phyloP scores from a whole-genome alignment of 2,888 invertebrate species.

The Drosophila stalkeri region DNA sequence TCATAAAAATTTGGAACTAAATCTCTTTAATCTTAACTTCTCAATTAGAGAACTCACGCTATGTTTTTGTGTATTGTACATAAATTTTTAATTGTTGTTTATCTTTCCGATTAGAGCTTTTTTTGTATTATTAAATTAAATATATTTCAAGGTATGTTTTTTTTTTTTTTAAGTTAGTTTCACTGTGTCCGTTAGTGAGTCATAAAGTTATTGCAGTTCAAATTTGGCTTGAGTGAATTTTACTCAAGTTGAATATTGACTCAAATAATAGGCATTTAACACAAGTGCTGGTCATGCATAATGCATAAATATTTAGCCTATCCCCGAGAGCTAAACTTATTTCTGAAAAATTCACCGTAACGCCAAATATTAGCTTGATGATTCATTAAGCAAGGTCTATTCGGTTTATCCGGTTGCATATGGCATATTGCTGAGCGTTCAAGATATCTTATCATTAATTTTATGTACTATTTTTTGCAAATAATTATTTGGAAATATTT shows the following conservation, averaged over 20 bases:
- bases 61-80: background rate
- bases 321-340: background rate
- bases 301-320: background rate
- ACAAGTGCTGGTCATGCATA: slow-evolving; percentile 2
- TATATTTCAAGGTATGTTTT: no score
- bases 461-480: background rate
- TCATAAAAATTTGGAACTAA: no score
- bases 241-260: background rate
- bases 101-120: background rate
- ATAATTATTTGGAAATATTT: background rate
- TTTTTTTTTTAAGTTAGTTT: background rate
- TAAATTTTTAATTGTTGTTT: background rate
- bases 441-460: background rate
- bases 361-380: background rate
- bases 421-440: background rate
- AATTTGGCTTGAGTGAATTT: slow-evolving; percentile 19
- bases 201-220: slow-evolving; percentile 39
- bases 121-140: no score
- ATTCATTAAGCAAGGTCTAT: background rate
- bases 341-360: background rate
- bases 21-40: no score
- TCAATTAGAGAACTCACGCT: no score
- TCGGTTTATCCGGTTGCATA: background rate
- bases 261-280: background rate
- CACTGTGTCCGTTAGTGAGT: slow-evolving; percentile 30